Percentiles rank a stretch among this genome's conserved stretches.
Evolutionary conservation across 2,113 vertebrate species (phyloP).

Genomic region (Marmota flaviventris): DNA sequence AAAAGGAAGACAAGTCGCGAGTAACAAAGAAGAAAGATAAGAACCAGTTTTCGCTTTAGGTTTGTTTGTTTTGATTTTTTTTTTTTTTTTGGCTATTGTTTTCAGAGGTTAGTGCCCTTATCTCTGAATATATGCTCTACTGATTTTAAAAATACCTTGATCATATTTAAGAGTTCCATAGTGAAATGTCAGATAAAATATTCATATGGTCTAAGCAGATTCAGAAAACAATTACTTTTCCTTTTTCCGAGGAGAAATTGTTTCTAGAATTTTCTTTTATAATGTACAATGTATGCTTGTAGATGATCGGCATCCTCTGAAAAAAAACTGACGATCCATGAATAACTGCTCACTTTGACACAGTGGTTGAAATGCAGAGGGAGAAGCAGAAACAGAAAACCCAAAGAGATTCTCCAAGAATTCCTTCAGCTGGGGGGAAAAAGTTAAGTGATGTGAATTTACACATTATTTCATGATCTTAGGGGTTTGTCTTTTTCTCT

Average conservation of each 20-base stretch:
- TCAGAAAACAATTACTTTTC: constrained; percentile 20
- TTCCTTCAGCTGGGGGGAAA: not conserved
- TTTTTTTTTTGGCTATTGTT: not conserved
- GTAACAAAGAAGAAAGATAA: not conserved
- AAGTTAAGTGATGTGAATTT: not conserved
- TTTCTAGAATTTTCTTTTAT: constrained; percentile 47
- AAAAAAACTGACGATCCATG: accelerated
- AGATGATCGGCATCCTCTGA: not conserved
- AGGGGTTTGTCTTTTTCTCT: not conserved
- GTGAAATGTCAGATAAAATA: constrained; percentile 1
- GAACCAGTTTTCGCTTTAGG: not conserved
- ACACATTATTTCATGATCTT: not conserved
- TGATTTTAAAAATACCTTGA: not conserved
- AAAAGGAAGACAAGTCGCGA: not conserved
- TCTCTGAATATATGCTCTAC: not conserved
- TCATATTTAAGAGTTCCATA: not conserved
- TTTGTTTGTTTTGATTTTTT: not conserved
- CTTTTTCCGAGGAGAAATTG: not conserved
- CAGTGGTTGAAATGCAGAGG: not conserved
- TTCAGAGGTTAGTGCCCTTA: not conserved
- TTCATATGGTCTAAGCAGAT: not conserved
- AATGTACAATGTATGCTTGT: not conserved
- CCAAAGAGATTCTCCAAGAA: not conserved
- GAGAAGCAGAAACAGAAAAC: not conserved
- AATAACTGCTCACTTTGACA: not conserved